A percentile compares a stretch with the other conserved stretches of the same genome.
Evolutionary conservation across 2,888 invertebrate genomes (phyloP).

Genomic region (Acrocera orbiculus): DNA sequence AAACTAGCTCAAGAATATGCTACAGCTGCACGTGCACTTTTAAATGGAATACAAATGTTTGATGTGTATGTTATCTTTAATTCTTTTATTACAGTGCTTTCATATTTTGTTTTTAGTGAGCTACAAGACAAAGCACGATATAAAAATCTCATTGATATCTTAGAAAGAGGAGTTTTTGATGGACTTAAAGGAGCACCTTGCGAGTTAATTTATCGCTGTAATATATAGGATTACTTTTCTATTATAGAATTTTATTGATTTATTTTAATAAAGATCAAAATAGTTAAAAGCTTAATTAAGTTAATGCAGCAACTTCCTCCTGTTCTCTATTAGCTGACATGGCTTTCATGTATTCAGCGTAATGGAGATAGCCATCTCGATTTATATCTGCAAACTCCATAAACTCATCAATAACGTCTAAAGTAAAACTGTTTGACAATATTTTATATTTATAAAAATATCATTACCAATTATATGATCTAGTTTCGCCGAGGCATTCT

Average conservation of each 20-base stretch:
- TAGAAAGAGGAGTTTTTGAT: slow-evolving; percentile 48
- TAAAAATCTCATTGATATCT: slow-evolving; percentile 41
- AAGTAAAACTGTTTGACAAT: slow-evolving; percentile 13
- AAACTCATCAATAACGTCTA: slow-evolving; percentile 75
- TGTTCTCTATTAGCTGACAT: slow-evolving; percentile 11
- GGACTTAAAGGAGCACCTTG: slow-evolving; percentile 43
- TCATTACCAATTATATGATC: slow-evolving; percentile 25
- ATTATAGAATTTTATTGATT: background rate
- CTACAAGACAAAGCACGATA: slow-evolving; percentile 37
- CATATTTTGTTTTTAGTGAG: slow-evolving; percentile 13
- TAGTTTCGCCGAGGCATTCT: slow-evolving; percentile 24
- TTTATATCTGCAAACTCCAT: slow-evolving; percentile 67
- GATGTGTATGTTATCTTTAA: slow-evolving; percentile 32
- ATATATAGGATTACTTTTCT: slow-evolving; percentile 7
- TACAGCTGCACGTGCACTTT: slow-evolving; percentile 55
- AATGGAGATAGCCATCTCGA: slow-evolving; percentile 71
- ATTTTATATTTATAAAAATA: background rate
- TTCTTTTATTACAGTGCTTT: slow-evolving; percentile 3
- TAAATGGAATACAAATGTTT: slow-evolving; percentile 51
- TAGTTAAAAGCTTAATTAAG: too few species aligned
- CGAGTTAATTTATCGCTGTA: slow-evolving; percentile 36
- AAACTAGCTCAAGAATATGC: slow-evolving; percentile 54
- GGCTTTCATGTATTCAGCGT: slow-evolving; percentile 52
- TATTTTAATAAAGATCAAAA: background rate
- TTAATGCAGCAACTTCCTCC: too few species aligned